Evolutionary conservation across 1,140 invertebrate species (phyloP).

Genomic region (Drosophila santomea): DNA sequence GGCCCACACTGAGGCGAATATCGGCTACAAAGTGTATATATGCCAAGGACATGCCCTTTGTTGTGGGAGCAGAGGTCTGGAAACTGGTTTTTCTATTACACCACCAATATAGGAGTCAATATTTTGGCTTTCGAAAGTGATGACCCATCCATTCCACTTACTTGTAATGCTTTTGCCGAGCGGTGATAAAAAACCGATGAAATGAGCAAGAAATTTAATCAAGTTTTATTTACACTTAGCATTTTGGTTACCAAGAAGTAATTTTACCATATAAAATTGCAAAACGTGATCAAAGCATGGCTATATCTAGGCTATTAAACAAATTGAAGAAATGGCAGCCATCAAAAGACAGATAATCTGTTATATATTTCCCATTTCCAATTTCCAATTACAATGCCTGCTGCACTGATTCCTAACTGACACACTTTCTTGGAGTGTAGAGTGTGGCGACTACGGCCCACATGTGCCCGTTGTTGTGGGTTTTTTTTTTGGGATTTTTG

Average conservation of each 20-base stretch:
- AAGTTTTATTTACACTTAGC: too few relatives aligned
- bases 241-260: background rate
- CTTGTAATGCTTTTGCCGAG: background rate
- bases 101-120: background rate
- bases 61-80: background rate
- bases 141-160: background rate
- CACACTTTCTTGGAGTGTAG: constrained; percentile 52
- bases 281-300: constrained; percentile 6
- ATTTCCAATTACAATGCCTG: constrained; percentile 30
- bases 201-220: too few relatives aligned
- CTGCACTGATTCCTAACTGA: constrained; percentile 43
- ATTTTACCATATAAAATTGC: constrained; percentile 6
- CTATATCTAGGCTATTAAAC: constrained; percentile 13
- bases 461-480: constrained; percentile 21
- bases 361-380: constrained; percentile 38
- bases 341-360: constrained; percentile 31
- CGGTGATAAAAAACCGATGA: too few relatives aligned
- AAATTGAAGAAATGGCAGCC: constrained; percentile 24
- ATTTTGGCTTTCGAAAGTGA: background rate
- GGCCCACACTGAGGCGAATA: constrained; percentile 21
- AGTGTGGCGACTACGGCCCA: constrained; percentile 29
- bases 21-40: constrained; percentile 11
- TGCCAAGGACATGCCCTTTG: constrained; percentile 15
- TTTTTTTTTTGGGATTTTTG: constrained; percentile 10
- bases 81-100: constrained; percentile 2